phyloP scores from a whole-genome alignment of 2,888 invertebrate species.

The Crepidodera aurea region DNA sequence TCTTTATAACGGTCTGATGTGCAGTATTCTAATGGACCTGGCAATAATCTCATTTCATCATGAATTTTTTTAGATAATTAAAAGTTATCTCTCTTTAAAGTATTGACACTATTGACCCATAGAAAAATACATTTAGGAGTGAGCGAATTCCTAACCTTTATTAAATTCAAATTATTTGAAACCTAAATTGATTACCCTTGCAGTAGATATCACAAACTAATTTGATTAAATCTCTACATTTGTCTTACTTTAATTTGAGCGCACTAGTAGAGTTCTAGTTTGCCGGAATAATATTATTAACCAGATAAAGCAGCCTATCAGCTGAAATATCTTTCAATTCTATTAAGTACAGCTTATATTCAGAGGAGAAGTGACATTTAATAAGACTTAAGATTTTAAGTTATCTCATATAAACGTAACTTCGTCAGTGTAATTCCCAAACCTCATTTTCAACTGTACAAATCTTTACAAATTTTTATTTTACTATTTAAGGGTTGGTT shows the following conservation, averaged over 20 bases:
- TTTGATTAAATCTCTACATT: neutral
- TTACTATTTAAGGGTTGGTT: no score
- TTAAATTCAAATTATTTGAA: slow-evolving; percentile 1
- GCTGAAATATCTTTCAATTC: slow-evolving; percentile 3
- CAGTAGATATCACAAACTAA: slow-evolving; percentile 5
- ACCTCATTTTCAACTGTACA: no score
- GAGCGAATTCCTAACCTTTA: neutral
- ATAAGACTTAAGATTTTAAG: neutral
- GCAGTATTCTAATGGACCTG: no score
- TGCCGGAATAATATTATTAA: slow-evolving; percentile 11
- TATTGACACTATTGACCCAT: no score
- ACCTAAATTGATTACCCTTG: slow-evolving; percentile 1
- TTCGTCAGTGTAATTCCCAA: no score
- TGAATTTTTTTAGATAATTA: no score
- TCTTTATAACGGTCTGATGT: no score
- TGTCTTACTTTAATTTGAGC: neutral
- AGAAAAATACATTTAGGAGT: neutral
- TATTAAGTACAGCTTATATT: neutral
- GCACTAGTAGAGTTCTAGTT: neutral
- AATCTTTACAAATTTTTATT: no score
- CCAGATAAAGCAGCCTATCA: slow-evolving; percentile 6
- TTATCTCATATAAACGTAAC: neutral
- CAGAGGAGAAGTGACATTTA: neutral
- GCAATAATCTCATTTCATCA: no score
- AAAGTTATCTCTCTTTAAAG: no score